phyloP scores from a whole-genome alignment of 2,797 vertebrate species.

The Merluccius polli region DNA sequence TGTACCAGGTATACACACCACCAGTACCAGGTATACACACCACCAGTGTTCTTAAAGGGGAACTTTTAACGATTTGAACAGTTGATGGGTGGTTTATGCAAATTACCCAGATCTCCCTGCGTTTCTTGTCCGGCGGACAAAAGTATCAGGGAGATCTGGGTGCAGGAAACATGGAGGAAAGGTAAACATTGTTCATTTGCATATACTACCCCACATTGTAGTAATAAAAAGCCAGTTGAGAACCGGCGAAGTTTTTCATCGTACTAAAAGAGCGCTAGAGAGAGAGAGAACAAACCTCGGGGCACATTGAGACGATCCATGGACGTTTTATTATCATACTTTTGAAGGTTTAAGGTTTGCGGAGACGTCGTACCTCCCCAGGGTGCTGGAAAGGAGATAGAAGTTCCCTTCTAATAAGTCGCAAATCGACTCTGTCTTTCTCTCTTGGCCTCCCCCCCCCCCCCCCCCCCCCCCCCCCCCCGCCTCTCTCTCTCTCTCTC shows the following conservation, averaged over 20 bases:
- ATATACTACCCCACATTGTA: too few relatives aligned
- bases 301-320: neutral
- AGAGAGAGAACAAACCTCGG: neutral
- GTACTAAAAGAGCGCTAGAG: neutral
- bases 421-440: neutral
- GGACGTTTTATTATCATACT: neutral
- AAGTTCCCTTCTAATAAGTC: neutral
- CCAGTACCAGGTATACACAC: too few relatives aligned
- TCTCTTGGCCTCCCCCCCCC: neutral
- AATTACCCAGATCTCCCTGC: too few relatives aligned
- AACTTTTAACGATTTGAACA: too few relatives aligned
- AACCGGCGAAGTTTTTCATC: neutral
- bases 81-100: too few relatives aligned
- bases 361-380: neutral
- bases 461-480: neutral
- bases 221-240: too few relatives aligned
- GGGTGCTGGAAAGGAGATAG: neutral
- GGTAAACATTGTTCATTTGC: too few relatives aligned
- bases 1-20: too few relatives aligned
- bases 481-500: neutral
- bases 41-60: too few relatives aligned
- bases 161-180: too few relatives aligned
- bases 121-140: too few relatives aligned
- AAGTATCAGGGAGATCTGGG: too few relatives aligned
- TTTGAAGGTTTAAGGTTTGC: neutral